Evolutionary conservation across 2,888 invertebrate genomes (phyloP), one percentile per base, ranked within the genome.

Genomic region (Sthenelais limicola): DNA sequence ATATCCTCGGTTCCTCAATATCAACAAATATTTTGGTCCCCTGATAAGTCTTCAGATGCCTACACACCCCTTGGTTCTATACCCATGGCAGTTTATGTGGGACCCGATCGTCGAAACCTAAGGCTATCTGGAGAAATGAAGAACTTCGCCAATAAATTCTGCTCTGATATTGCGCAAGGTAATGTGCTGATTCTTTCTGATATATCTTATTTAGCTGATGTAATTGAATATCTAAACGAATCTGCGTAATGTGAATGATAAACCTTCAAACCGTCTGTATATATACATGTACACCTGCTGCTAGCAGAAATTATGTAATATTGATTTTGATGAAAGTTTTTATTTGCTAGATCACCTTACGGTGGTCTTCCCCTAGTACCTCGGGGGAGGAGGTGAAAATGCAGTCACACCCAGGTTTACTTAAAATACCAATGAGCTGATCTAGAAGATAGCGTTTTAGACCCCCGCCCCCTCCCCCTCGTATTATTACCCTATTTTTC

Each of bases 101-200:
- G 43, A 5, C 5, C 62, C n/a, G 62, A 43, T 1, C 38, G 35
- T 12, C 35, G 28, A 38, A 35, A 62, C 38, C 35, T 21, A 1
- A 18, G 62, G 24, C 24, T 62, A 2, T 38, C 38, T 24, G 9
- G 43, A 24, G 62, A 62, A 15, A 62, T 62, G 62, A 62, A 35
- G 3, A 62, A 62, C 12, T 35, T 28, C 18, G 9, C 38, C 3
- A 15, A 62, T 21, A 24, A 62, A 43, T 62, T 62, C 38, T 62
- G 62, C 28, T 1, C 62, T 15, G 35, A 35, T 38, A 35, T 62
- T n/a, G 38, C 35, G 38, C 35, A 62, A 21, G 62, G 62, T 62
- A 62, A 38, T 35, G 18, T 12, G 18, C 18, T 12, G 43, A 12
- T 43, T 43, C 43, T 43, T 43, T 43, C 18, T 43, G 18, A 43